Base-by-base conservation (phyloP, 2,888 invertebrate species). In the Barypeithes pellucidus region DNA sequence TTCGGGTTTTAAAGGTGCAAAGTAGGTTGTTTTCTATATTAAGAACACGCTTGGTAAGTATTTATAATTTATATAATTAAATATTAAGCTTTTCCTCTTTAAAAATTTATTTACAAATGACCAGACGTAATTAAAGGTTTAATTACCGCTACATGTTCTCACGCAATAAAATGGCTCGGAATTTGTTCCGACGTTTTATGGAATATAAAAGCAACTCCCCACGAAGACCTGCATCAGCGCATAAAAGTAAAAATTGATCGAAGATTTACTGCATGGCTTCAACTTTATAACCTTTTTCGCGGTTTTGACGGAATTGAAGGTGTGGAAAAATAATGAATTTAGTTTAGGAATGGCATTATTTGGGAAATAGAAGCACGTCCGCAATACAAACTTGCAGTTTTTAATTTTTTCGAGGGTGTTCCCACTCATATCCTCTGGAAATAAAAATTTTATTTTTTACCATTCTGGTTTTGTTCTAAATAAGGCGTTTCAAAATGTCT, bases 171-270 rank as follows among this genome's bases (percentile, higher is more conserved):
- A 33, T 57, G 11, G 18, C 14, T 16, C 33, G 54, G 33, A 57
- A 57, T 57, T 57, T 33, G 54, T 57, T 57, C 24, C 16, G 24
- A 4, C 11, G 18, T 57, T 57, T 57, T 57, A 57, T 57, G 54
- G 54, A 33, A 16, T 57, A 57, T 57, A 57, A 57, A 57, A 57
- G 33, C 33, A 33, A 33, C 22, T 33, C 54, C 54, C 14, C 54
- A 57, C 54, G 54, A 57, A 57, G 54, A 57, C 54, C 54, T 57
- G 54, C 54, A 57, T 57, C 33, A 57, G 54, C 54, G 54, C 54
- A 33, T 57, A 57, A 33, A 57, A 57, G 33, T 57, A 57, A 57
- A 57, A 57, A 57, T 57, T 57, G 54, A 33, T 57, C 54, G 54
- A 33, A 29, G 54, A 57, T 57, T 57, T 57, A 57, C 54, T 57